Conservation (phyloP, 2,888 invertebrate genomes). For the Agonopterix subpropinquella region DNA sequence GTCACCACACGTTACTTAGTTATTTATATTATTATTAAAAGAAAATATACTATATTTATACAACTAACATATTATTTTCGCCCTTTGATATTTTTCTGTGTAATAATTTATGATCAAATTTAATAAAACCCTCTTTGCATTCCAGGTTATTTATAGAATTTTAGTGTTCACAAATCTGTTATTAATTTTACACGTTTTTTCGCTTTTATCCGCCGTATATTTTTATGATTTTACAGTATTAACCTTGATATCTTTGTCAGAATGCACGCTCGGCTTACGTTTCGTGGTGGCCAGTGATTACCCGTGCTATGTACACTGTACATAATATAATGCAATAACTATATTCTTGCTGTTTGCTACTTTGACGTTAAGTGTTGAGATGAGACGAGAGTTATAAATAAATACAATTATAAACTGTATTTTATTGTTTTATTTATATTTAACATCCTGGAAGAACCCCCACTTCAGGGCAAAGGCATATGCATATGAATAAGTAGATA, state of each 20-base stretch:
- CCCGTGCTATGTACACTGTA: slow-evolving; percentile 27
- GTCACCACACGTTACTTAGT: slow-evolving; percentile 13
- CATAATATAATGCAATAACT: slow-evolving; percentile 39
- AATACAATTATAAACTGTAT: slow-evolving; percentile 46
- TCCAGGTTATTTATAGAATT: slow-evolving; percentile 32
- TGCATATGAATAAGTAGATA: too few relatives aligned
- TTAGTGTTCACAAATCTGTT: slow-evolving; percentile 6
- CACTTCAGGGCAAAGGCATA: too few relatives aligned
- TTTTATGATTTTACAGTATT: slow-evolving; percentile 8
- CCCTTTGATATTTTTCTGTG: slow-evolving; percentile 34
- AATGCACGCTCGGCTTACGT: slow-evolving; percentile 1
- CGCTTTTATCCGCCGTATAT: background rate
- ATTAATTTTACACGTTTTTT: slow-evolving; percentile 8
- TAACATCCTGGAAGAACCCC: too few relatives aligned
- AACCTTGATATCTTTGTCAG: slow-evolving; percentile 19
- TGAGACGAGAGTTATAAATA: slow-evolving; percentile 50
- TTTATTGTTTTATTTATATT: slow-evolving; percentile 30
- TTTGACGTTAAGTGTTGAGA: slow-evolving; percentile 51
- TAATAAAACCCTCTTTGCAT: slow-evolving; percentile 56
- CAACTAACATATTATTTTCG: slow-evolving; percentile 41
- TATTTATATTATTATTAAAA: slow-evolving; percentile 16
- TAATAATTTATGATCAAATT: slow-evolving; percentile 33
- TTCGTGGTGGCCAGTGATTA: slow-evolving; percentile 24
- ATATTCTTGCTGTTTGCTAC: slow-evolving; percentile 51
- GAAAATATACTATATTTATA: slow-evolving; percentile 46